Conservation (phyloP, 2,797 vertebrate genomes). For the Hemibagrus guttatus region DNA sequence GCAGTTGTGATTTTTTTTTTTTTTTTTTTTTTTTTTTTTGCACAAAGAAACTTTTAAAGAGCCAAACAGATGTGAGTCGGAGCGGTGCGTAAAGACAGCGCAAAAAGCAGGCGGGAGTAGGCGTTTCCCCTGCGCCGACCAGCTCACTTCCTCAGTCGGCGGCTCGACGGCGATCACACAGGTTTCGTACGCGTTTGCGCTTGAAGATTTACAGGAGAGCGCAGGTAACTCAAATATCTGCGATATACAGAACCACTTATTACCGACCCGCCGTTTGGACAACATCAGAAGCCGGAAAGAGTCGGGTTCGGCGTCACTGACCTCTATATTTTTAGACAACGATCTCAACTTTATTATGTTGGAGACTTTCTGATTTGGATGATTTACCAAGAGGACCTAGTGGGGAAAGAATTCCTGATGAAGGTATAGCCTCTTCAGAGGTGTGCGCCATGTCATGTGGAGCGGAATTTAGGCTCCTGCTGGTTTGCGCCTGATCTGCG, state of each 20-base stretch:
- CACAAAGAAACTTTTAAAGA: conserved; percentile 23
- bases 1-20: neutral
- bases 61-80: conserved; percentile 24
- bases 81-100: conserved; percentile 19
- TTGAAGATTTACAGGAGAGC: conserved; percentile 45
- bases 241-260: conserved; percentile 19
- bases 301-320: conserved; percentile 28
- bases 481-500: conserved; percentile 39
- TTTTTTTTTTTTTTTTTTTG: neutral
- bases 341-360: conserved; percentile 41
- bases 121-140: conserved; percentile 56
- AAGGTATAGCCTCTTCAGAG: conserved; percentile 42
- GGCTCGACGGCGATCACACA: conserved; percentile 56
- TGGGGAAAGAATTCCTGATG: conserved; percentile 24
- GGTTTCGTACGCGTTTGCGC: conserved; percentile 50
- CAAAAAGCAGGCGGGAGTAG: conserved; percentile 52
- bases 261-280: conserved; percentile 41
- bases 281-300: conserved; percentile 36
- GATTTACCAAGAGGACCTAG: conserved; percentile 46
- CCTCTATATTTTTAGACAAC: conserved; percentile 28
- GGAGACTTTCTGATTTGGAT: conserved; percentile 46
- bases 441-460: conserved; percentile 36
- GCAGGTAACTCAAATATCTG: conserved; percentile 40
- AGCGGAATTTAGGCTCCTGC: conserved; percentile 45
- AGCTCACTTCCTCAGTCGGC: conserved; percentile 59